Evolutionary conservation across 2,113 vertebrate species (phyloP), one percentile per base, ranked within the genome.

Genomic region (Ivindomyrus marchei): DNA sequence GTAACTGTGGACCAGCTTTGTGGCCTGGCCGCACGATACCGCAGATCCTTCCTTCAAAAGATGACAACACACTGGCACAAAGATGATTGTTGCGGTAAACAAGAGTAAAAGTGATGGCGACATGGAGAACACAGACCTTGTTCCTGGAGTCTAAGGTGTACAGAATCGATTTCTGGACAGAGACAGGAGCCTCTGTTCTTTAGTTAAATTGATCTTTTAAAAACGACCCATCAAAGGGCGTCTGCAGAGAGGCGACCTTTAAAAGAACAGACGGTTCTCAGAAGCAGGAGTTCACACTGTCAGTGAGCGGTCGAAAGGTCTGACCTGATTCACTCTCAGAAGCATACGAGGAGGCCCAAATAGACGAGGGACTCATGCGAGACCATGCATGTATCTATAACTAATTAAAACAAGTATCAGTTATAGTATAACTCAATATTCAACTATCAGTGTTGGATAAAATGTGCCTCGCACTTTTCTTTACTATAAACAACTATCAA

Each of bases 221-320:
- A 90, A 89, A 42, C 58, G 31, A 21, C 52, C 58, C 92, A 90
- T 93, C 92, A 93, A 93, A 93, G 92, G 87, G 83, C 58, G 10
- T 89, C 56, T 86, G 50, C 89, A 77, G 80, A 62, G 87, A 88
- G 85, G 89, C 93, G 92, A 93, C 92, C 93, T 93, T 92, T 92
- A 42, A 87, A 77, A 80, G 56, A 90, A 84, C 52, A 45, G 77
- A 83, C 85, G 50, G 89, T 19, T 49, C 89, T 91, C 56, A 74
- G 87, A 93, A 89, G 91, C 90, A 49, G 91, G 74, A 89, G 92
- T 92, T 92, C 91, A 92, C 77, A 21, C 70, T 24, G 77, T 62
- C 49, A 86, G 91, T 74, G 0, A 85, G 77, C 87, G 90, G 77
- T 86, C 58, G 36, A 10, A 13, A 47, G 39, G 9, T 74, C 89